Percentiles rank a stretch among this genome's conserved stretches.
phyloP scores from a whole-genome alignment of 2,797 vertebrate genomes.

The Pipistrellus kuhlii region DNA sequence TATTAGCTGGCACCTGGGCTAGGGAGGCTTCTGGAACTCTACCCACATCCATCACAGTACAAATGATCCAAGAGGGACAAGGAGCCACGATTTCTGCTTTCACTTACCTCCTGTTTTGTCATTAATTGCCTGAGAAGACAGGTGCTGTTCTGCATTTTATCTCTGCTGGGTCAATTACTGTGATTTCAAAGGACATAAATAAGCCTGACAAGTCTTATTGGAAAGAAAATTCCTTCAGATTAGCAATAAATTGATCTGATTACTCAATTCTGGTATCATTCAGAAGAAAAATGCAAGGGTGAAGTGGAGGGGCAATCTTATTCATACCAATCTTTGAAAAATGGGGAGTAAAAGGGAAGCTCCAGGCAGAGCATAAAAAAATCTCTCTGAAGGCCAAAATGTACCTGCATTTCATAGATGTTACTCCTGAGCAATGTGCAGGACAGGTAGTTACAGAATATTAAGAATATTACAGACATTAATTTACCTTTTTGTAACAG shows the following conservation, averaged over 20 bases:
- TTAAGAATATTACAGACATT: background rate
- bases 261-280: slow-evolving; percentile 74
- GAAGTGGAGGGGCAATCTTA: slow-evolving; percentile 74
- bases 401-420: background rate
- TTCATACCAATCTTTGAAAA: slow-evolving; percentile 71
- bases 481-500: background rate
- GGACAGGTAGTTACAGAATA: background rate
- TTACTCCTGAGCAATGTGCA: background rate
- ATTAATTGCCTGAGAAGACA: slow-evolving; percentile 52
- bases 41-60: background rate
- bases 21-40: background rate
- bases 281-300: slow-evolving; percentile 61
- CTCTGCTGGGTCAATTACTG: slow-evolving; percentile 69
- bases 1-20: background rate
- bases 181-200: slow-evolving; percentile 72
- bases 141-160: slow-evolving; percentile 54
- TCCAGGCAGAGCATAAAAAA: background rate
- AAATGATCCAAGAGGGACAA: background rate
- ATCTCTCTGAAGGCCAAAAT: background rate
- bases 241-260: slow-evolving; percentile 81
- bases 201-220: slow-evolving; percentile 74
- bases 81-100: background rate
- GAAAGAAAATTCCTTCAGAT: slow-evolving; percentile 78
- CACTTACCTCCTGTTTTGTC: background rate
- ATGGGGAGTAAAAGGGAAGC: background rate